These are phyloP conservation scores for Aldabrachelys gigantea DNA, from an alignment of 2,113 vertebrate species.

Conservation along the genomic window DNA sequence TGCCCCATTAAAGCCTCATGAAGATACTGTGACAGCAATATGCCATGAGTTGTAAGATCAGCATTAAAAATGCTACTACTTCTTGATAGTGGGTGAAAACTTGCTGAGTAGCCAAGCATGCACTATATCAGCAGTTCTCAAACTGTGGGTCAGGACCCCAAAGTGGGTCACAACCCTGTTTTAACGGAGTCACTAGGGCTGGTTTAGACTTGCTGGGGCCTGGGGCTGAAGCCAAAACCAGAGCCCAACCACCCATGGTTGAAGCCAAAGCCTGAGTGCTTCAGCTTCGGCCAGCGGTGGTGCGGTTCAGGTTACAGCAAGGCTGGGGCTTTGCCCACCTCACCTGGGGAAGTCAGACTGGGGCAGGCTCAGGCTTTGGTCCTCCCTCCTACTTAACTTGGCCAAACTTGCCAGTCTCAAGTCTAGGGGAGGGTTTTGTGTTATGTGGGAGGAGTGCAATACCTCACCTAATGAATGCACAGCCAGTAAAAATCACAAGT, in stretches of 20 bases:
- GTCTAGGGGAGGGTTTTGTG: not conserved
- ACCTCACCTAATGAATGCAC: not conserved
- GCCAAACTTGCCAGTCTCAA: not conserved
- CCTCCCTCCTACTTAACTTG: not conserved
- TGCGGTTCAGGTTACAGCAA: no score
- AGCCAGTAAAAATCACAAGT: rapidly evolving
- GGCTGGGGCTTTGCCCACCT: no score
- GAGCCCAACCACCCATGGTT: no score
- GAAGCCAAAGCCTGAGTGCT: no score
- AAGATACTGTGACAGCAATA: not conserved
- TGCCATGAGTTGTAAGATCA: not conserved
- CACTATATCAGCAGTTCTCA: not conserved
- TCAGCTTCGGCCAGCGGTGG: no score
- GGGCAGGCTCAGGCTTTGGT: no score
- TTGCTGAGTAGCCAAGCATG: not conserved
- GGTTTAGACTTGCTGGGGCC: no score
- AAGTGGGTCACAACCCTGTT: no score
- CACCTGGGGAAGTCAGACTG: no score
- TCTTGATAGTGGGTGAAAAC: not conserved
- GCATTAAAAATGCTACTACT: not conserved
- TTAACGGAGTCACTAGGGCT: no score
- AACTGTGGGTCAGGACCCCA: no score
- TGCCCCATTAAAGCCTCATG: not conserved
- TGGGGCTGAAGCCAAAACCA: no score
- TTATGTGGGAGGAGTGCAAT: not conserved